Base-by-base conservation (phyloP, 1,140 invertebrate species). In the Rhyzopertha dominica region DNA sequence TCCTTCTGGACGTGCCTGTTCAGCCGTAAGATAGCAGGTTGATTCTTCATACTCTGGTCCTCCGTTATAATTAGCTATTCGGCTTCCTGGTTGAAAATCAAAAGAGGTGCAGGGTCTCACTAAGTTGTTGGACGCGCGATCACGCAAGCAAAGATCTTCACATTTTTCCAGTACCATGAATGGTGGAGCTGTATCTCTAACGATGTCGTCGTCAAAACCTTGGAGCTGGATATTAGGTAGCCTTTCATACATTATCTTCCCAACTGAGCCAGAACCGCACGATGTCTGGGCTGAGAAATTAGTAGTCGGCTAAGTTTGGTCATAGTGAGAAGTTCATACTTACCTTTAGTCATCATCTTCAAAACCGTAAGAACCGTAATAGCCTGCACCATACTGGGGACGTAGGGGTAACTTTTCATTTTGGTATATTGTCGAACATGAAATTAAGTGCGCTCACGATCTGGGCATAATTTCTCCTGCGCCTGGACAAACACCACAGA, bases 1-100 rank as follows among this genome's bases (percentile, higher is more conserved):
- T 12, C 89, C 89, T 68, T 92, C 88, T 1, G 88, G 88, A 31
- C 81, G 79, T 55, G 85, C 75, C 60, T 88, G 85, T 64, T 92
- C 88, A 7, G 84, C 74, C 5, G 88, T 90, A 39, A 93, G 63
- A 63, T 88, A 89, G 62, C 90, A 94, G n/a, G 82, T 85, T 7
- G 87, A 91, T 61, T 92, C 87, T 62, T 92, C 89, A 58, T 91
- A 93, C 59, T 91, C 87, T 0, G 85, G 80, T 35, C 81, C 81
- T 1, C 83, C 84, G 39, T 82, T 86, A 59, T 83, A 88, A 0
- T 84, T 85, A 17, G 83, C 82, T 46, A 89, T 86, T 14, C 87
- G 74, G 58, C 80, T 85, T 28, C 90, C 90, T 0, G 90, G 89
- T 66, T 90, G 84, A 60, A 93, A 93, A 67, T 93, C 89, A 44